phyloP scores from a whole-genome alignment of 2,888 invertebrate species.

The Anthophora plumipes region DNA sequence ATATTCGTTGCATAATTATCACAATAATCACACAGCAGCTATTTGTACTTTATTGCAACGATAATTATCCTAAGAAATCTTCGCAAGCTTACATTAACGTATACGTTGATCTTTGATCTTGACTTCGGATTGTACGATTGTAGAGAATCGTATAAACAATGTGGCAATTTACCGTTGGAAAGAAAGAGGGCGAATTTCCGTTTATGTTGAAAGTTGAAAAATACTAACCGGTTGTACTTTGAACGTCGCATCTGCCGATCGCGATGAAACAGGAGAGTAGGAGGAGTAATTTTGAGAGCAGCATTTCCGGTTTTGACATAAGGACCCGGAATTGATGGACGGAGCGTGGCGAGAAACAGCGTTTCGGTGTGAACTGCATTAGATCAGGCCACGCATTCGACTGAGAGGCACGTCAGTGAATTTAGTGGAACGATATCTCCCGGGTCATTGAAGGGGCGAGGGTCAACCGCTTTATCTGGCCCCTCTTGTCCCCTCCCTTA shows the following conservation, averaged over 20 bases:
- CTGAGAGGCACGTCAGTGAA: conserved; percentile 75
- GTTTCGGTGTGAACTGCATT: conserved; percentile 14
- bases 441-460: conserved; percentile 81
- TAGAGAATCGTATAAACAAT: conserved; percentile 15
- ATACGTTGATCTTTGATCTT: conserved; percentile 42
- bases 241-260: conserved; percentile 23
- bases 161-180: not conserved
- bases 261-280: conserved; percentile 36
- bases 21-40: not conserved
- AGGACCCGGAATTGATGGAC: not conserved
- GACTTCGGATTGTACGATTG: conserved; percentile 24
- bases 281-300: conserved; percentile 2
- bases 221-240: conserved; percentile 32
- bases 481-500: conserved; percentile 46
- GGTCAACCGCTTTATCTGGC: conserved; percentile 80
- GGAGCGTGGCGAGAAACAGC: conserved; percentile 14
- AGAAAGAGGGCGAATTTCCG: not conserved
- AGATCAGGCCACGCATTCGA: conserved; percentile 64
- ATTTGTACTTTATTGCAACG: not conserved
- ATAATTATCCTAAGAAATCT: too few species aligned
- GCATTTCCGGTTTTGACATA: conserved; percentile 47
- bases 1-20: too few species aligned
- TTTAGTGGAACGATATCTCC: conserved; percentile 77
- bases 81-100: not conserved
- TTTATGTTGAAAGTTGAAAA: not conserved